Evolutionary conservation across 1,140 invertebrate genomes (phyloP).

Genomic region (Rhagoletis pomonella): DNA sequence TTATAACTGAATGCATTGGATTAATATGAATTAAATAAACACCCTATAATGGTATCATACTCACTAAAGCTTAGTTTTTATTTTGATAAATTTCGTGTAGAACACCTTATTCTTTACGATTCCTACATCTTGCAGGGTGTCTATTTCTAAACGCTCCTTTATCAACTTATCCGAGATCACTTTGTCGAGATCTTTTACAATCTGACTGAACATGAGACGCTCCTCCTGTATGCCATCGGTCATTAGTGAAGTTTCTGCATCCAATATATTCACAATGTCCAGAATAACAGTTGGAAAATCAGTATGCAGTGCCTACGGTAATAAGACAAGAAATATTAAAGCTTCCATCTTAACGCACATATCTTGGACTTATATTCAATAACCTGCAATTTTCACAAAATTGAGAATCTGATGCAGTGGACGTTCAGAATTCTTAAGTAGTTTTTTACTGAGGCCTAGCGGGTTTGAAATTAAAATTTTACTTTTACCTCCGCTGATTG

Average conservation of each 20-base stretch:
- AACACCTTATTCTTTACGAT: slow-evolving; percentile 94
- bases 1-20: slow-evolving; percentile 88
- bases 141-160: slow-evolving; percentile 94
- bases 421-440: too few relatives aligned
- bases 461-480: not conserved
- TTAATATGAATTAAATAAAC: slow-evolving; percentile 55
- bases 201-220: slow-evolving; percentile 83
- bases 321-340: slow-evolving; percentile 56
- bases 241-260: slow-evolving; percentile 81
- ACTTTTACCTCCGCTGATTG: not conserved
- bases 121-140: slow-evolving; percentile 93
- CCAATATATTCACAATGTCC: slow-evolving; percentile 86
- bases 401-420: too few relatives aligned
- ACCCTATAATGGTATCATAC: slow-evolving; percentile 74
- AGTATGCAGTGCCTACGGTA: slow-evolving; percentile 80
- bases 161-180: slow-evolving; percentile 89
- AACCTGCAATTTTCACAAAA: too few relatives aligned
- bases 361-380: too few relatives aligned
- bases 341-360: too few relatives aligned
- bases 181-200: slow-evolving; percentile 87
- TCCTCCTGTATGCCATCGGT: slow-evolving; percentile 80
- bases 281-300: slow-evolving; percentile 86
- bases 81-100: slow-evolving; percentile 97
- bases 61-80: slow-evolving; percentile 98
- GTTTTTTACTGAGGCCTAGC: too few relatives aligned